Evolutionary conservation across 2,797 vertebrate species (phyloP), one percentile per base, ranked within the genome.

Genomic region (Scarus forsteni): DNA sequence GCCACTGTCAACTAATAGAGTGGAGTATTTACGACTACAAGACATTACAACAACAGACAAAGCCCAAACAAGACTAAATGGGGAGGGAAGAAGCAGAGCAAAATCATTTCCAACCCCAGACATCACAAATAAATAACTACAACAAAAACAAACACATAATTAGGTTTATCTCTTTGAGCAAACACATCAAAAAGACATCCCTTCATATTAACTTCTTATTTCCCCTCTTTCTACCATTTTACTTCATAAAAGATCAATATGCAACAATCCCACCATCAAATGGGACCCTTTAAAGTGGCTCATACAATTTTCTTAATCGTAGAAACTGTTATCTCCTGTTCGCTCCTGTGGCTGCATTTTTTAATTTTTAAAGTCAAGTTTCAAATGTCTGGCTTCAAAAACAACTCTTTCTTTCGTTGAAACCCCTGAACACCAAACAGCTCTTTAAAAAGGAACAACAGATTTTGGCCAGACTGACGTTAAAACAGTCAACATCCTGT

Each of bases 401-500:
- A 56, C 6, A 56, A 10, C n/a, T 15, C 65, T 18, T 8, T 40
- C 15, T 9, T 52, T 40, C 36, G 34, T 56, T 60, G 16, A 63
- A 63, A 34, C 13, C 3, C 16, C 34, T 34, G 13, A 8, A 16
- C n/a, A 51, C 14, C 1, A 55, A 50, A 72, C 12, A 68, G 46
- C 10, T 48, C 40, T 66, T 65, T 14, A 70, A 13, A 40, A 27
- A 10, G 18, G 14, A 13, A 10, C 39, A 56, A 10, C 48, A 13
- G 55, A 60, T 44, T 72, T 12, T 55, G 15, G 53, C 63, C 54
- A 68, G 15, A 75, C 16, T 40, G 40, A 60, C 39, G 60, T 35
- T 54, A 39, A 19, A 70, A 65, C 78, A 83, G 85, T 83, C 84
- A 71, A 77, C 60, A 16, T 10, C 11, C 12, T 43, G 50, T 76